phyloP scores from a whole-genome alignment of 1,140 invertebrate genomes.

The Tenebrio molitor region DNA sequence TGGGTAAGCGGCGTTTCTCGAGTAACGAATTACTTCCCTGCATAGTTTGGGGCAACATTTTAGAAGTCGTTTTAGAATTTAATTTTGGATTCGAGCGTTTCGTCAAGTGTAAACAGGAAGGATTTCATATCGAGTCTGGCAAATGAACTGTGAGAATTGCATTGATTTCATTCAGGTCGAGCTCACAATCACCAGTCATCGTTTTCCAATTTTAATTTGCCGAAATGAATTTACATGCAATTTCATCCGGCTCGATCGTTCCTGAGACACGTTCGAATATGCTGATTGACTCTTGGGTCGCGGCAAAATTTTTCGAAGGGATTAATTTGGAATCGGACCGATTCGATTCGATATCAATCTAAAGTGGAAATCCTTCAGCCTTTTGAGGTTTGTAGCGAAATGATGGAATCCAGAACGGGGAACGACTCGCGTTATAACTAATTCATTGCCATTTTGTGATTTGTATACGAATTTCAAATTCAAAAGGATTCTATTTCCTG shows the following conservation, averaged over 20 bases:
- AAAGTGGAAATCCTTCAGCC: conserved; percentile 11
- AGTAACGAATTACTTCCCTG: conserved; percentile 36
- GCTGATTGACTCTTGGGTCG: conserved; percentile 13
- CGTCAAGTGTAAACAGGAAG: conserved; percentile 55
- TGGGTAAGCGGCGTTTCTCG: conserved; percentile 31
- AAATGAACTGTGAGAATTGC: conserved; percentile 57
- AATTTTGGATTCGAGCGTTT: conserved; percentile 53
- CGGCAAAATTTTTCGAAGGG: conserved; percentile 6
- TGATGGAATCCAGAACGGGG: conserved; percentile 23
- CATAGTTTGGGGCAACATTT: conserved; percentile 37
- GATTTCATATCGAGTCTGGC: conserved; percentile 50
- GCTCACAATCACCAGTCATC: conserved; percentile 51
- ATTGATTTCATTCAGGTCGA: conserved; percentile 48
- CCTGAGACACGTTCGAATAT: conserved; percentile 26
- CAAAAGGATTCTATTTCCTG: conserved; percentile 50
- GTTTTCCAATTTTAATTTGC: conserved; percentile 54
- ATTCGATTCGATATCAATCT: conserved; percentile 7
- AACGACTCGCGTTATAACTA: conserved; percentile 41
- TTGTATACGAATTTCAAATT: conserved; percentile 48
- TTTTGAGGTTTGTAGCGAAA: conserved; percentile 19
- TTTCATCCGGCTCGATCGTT: conserved; percentile 47
- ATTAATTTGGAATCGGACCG: conserved; percentile 2
- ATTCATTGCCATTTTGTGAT: conserved; percentile 48
- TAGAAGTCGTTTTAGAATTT: conserved; percentile 50
- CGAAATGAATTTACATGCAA: conserved; percentile 55